phyloP scores from a whole-genome alignment of 2,797 vertebrate species.

The Glyptemys insculpta region DNA sequence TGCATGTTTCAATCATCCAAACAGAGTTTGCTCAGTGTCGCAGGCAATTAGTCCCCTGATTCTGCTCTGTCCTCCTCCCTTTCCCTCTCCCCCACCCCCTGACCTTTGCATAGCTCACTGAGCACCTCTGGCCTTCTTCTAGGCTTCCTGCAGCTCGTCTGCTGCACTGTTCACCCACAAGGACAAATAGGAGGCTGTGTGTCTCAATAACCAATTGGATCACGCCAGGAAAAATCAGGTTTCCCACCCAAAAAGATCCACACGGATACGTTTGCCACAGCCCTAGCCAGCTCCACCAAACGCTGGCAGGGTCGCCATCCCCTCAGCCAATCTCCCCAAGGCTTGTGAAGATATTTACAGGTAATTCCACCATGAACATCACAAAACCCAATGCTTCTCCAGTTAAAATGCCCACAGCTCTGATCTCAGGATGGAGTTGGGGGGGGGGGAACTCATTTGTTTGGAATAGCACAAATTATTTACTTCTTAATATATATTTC shows the following conservation, averaged over 20 bases:
- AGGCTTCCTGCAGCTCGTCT: rapidly evolving
- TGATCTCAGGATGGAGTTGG: background rate
- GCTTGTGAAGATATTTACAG: background rate
- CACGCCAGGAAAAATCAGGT: background rate
- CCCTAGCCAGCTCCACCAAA: background rate
- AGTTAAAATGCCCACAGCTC: background rate
- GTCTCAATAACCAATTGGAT: background rate
- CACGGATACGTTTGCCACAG: background rate
- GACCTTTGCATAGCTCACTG: background rate
- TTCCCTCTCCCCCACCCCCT: too few species aligned
- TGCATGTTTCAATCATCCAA: background rate
- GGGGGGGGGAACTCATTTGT: background rate
- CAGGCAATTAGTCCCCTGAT: background rate
- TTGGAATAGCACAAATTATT: background rate
- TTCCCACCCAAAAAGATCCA: background rate
- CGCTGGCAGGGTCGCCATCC: background rate
- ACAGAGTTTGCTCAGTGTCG: rapidly evolving
- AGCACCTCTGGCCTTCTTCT: background rate
- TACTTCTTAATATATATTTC: background rate
- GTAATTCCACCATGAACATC: background rate
- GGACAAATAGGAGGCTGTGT: background rate
- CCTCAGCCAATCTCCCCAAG: background rate
- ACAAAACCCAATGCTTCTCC: background rate
- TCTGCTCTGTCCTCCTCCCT: background rate
- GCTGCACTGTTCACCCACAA: background rate